phyloP scores from a whole-genome alignment of 2,888 invertebrate species.

The Coenonympha glycerion region DNA sequence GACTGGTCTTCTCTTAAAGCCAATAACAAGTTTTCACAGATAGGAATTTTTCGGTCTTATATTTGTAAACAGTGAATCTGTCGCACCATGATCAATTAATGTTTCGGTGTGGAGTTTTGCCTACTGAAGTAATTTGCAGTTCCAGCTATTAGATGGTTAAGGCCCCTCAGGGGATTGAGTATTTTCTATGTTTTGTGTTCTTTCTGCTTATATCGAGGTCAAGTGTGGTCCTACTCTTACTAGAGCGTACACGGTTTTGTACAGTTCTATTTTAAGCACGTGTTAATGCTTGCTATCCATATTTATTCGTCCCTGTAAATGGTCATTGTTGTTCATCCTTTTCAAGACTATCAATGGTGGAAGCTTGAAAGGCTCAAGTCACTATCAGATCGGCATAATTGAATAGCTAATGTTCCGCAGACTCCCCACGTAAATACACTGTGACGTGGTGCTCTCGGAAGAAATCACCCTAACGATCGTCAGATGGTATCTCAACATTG shows the following conservation, averaged over 20 bases:
- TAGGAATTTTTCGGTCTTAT: too few relatives aligned
- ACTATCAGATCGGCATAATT: conserved; percentile 69
- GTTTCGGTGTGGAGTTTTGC: too few relatives aligned
- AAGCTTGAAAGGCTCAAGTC: conserved; percentile 44
- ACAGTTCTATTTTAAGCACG: conserved; percentile 19
- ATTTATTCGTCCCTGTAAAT: conserved; percentile 38
- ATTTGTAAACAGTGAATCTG: too few relatives aligned
- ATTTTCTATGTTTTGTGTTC: too few relatives aligned
- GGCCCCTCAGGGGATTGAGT: too few relatives aligned
- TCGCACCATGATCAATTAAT: too few relatives aligned
- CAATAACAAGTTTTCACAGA: too few relatives aligned
- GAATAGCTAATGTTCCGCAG: conserved; percentile 60
- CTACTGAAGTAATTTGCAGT: too few relatives aligned
- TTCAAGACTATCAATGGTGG: conserved; percentile 48
- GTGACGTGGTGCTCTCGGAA: conserved; percentile 43
- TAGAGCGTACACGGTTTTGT: conserved; percentile 35
- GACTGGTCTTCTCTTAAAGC: too few relatives aligned
- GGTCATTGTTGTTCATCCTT: conserved; percentile 49
- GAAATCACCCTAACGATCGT: conserved; percentile 59
- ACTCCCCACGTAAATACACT: conserved; percentile 41
- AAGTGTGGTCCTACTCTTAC: too few relatives aligned
- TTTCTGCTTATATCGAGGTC: too few relatives aligned
- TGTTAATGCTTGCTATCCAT: conserved; percentile 31
- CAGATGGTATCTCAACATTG: conserved; percentile 62
- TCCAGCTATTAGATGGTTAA: too few relatives aligned